Conservation (phyloP, 2,797 vertebrate genomes). For the Huso huso region DNA sequence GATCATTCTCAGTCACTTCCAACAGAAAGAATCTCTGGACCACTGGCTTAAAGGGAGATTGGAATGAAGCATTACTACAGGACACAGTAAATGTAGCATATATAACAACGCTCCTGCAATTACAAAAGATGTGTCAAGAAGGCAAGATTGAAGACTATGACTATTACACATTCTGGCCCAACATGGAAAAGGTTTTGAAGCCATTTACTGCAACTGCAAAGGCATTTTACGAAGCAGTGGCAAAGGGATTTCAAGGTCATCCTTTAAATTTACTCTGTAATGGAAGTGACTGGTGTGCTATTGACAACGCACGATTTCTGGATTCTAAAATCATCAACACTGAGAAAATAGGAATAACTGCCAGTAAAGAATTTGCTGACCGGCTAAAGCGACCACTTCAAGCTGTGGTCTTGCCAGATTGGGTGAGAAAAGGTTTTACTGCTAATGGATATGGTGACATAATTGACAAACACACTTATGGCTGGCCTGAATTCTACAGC, state of each 20-base stretch:
- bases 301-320: constrained; percentile 31
- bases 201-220: constrained; percentile 34
- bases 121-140: constrained; percentile 32
- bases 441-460: constrained; percentile 10
- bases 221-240: constrained; percentile 40
- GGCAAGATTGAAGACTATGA: constrained; percentile 37
- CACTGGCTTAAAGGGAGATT: constrained; percentile 21
- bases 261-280: constrained; percentile 36
- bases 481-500: constrained; percentile 34
- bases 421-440: constrained; percentile 27
- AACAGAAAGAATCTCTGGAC: constrained; percentile 47
- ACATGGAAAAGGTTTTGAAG: constrained; percentile 22
- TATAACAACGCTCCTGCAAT: constrained; percentile 29
- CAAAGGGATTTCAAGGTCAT: constrained; percentile 22
- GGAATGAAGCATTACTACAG: constrained; percentile 37
- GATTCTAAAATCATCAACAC: constrained; percentile 25
- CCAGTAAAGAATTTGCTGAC: constrained; percentile 25
- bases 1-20: constrained; percentile 42
- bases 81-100: constrained; percentile 25
- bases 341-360: constrained; percentile 22
- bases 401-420: constrained; percentile 35
- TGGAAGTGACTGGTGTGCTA: constrained; percentile 31
- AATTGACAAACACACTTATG: constrained; percentile 28
- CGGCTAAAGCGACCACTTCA: constrained; percentile 25
- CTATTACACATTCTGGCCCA: constrained; percentile 45